Evolutionary conservation across 2,113 vertebrate genomes (phyloP), one percentile per base, ranked within the genome.

Genomic region (Diadophis punctatus): DNA sequence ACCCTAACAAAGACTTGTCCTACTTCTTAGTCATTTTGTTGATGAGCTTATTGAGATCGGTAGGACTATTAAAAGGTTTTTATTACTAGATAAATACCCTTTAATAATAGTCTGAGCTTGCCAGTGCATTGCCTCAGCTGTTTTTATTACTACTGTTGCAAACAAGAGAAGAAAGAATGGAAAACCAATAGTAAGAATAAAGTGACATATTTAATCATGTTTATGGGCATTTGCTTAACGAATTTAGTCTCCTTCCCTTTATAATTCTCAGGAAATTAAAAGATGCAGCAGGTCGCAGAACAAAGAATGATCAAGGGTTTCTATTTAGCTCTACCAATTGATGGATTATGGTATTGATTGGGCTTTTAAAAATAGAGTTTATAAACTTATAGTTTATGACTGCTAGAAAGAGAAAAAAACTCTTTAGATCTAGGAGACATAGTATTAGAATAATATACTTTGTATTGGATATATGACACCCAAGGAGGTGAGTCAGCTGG

Each of bases 131-230:
- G 23, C 25, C 27, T 91, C 60, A 43, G 30, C 68, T 68, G 49
- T 55, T 95, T 93, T 93, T 88, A 93, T 91, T 51, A 88, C 49
- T 9, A 48, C 85, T 91, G 46, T 88, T 90, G 91, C 86, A 84
- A 90, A 25, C 3, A 84, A 92, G 53, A 60, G 51, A 43, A 30
- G 56, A 87, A 80, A 74, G 25, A 56, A 4, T 84, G 60, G 85
- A 34, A 58, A 95, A 91, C 27, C 49, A 25, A 74, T 87, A 74
- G 55, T 10, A 68, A 94, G 85, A 39, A 43, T 80, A 93, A 89
- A 11, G 49, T 90, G 93, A 86, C 51, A 94, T 74, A 0, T 43
- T 94, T 92, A 86, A 93, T 93, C 88, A 55, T 23, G n/a, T 92
- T 94, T 94, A 94, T 53, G 90, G 92, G 53, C 90, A 90, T 92